These are phyloP conservation scores for Magallana nippona DNA, from an alignment of 2,888 invertebrate species.

Conservation along the genomic window DNA sequence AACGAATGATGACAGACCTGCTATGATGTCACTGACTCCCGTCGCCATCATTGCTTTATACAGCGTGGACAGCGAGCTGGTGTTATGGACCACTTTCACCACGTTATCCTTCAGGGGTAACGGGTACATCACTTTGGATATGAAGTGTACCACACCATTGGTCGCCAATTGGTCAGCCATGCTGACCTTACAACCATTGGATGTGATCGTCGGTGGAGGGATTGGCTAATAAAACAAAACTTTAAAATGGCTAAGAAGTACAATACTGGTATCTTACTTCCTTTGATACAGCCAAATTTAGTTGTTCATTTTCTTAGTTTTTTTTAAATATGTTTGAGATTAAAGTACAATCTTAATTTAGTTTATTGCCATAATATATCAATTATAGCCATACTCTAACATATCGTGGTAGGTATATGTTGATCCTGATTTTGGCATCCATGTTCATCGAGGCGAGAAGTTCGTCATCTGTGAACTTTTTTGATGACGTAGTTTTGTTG, in stretches of 20 bases:
- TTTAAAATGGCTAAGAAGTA: background rate
- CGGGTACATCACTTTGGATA: slow-evolving; percentile 73
- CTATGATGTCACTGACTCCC: slow-evolving; percentile 52
- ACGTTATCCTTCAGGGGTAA: slow-evolving; percentile 63
- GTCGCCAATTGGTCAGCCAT: slow-evolving; percentile 66
- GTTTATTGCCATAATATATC: too few relatives aligned
- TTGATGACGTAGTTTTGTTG: slow-evolving; percentile 67
- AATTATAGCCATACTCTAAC: background rate
- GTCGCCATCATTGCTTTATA: slow-evolving; percentile 59
- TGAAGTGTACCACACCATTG: slow-evolving; percentile 78
- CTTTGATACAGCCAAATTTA: too few relatives aligned
- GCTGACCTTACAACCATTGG: slow-evolving; percentile 65
- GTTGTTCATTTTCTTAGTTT: background rate
- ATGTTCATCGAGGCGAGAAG: slow-evolving; percentile 52
- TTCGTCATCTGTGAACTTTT: slow-evolving; percentile 59
- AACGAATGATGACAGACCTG: slow-evolving; percentile 44
- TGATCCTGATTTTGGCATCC: slow-evolving; percentile 57
- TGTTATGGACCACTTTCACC: slow-evolving; percentile 56
- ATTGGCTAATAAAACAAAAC: background rate
- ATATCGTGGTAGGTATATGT: slow-evolving; percentile 60
- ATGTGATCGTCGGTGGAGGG: slow-evolving; percentile 52
- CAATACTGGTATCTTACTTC: too few relatives aligned
- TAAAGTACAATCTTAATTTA: background rate
- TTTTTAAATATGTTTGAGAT: background rate
- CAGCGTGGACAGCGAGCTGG: slow-evolving; percentile 55